These are phyloP conservation scores for Trichonephila clavata DNA, from an alignment of 1,140 invertebrate genomes.

Conservation along the genomic window DNA sequence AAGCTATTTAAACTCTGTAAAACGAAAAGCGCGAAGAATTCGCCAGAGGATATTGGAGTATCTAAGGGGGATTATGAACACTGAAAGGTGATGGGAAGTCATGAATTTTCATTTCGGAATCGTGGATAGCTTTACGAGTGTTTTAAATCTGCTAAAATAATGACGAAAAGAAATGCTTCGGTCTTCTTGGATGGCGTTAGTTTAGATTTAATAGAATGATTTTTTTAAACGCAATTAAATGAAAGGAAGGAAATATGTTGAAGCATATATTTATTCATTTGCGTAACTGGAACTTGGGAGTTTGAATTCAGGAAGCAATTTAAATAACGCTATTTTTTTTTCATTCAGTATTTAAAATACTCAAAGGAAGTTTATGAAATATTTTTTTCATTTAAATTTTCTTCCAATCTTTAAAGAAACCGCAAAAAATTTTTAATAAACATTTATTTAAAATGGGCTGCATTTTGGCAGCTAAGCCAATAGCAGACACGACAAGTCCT, in stretches of 20 bases:
- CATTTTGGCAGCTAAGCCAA: too few species aligned
- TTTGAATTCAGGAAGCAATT: too few species aligned
- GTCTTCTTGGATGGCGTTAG: not conserved
- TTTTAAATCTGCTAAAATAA: constrained; percentile 15
- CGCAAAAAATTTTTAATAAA: too few species aligned
- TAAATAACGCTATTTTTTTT: too few species aligned
- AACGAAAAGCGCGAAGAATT: constrained; percentile 37
- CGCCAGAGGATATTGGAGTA: constrained; percentile 29
- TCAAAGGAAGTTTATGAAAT: too few species aligned
- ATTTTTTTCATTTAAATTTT: too few species aligned
- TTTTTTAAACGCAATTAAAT: not conserved
- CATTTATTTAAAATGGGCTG: too few species aligned
- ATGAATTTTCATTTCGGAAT: not conserved
- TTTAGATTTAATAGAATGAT: not conserved
- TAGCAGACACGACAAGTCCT: too few species aligned
- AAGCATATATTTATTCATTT: too few species aligned
- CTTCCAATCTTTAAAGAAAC: too few species aligned
- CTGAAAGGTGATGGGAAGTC: constrained; percentile 13
- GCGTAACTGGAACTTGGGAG: too few species aligned
- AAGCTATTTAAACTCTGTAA: constrained; percentile 56
- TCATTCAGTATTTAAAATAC: too few species aligned
- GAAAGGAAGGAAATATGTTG: not conserved
- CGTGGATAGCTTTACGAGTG: not conserved
- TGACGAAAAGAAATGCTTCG: not conserved
- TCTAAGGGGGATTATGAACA: constrained; percentile 28